phyloP scores from a whole-genome alignment of 2,113 vertebrate genomes.

The Phrynocephalus versicolor region DNA sequence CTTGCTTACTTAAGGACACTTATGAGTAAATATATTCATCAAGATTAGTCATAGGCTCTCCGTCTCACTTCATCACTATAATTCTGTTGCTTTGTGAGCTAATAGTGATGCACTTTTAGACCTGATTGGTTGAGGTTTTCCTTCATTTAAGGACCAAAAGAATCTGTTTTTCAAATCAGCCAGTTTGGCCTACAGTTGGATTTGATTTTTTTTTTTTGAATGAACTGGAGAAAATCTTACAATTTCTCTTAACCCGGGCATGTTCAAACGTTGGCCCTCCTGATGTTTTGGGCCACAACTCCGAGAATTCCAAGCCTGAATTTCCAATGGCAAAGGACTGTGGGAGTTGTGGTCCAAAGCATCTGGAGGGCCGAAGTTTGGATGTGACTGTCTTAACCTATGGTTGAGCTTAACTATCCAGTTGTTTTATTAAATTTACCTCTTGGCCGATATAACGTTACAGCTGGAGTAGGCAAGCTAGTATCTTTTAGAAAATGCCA shows the following conservation, averaged over 20 bases:
- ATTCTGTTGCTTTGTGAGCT: neutral
- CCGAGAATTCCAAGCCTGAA: no score
- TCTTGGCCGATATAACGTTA: neutral
- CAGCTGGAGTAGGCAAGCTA: neutral
- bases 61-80: neutral
- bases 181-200: neutral
- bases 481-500: neutral
- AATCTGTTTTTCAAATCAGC: neutral
- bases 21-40: neutral
- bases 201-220: neutral
- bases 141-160: neutral
- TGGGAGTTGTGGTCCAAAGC: no score
- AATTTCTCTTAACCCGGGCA: neutral
- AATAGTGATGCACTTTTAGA: neutral
- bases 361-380: no score
- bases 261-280: no score
- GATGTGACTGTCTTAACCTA: no score
- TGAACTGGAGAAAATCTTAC: neutral
- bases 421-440: neutral
- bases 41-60: neutral
- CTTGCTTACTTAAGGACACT: neutral
- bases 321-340: no score
- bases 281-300: no score
- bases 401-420: neutral
- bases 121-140: neutral